phyloP scores from a whole-genome alignment of 2,888 invertebrate species.

The Synergus umbraculus region DNA sequence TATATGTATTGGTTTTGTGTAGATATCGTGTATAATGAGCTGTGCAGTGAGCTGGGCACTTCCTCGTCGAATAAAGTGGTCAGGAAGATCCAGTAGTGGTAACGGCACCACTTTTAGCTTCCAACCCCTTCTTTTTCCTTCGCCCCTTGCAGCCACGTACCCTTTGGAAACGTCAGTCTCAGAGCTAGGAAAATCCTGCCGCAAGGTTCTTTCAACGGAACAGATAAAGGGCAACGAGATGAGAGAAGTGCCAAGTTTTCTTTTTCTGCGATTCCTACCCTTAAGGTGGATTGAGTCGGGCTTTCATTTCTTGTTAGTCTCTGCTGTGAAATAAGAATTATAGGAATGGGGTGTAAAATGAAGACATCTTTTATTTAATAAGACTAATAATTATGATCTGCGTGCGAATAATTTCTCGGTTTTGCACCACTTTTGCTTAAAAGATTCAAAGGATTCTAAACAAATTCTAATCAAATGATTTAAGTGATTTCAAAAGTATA shows the following conservation, averaged over 20 bases:
- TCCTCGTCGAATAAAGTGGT: constrained; percentile 44
- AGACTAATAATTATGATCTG: no score
- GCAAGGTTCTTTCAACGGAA: constrained; percentile 13
- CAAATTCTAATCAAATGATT: no score
- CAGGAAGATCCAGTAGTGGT: constrained; percentile 30
- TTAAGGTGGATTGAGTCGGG: background rate
- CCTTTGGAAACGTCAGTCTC: constrained; percentile 43
- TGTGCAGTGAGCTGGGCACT: constrained; percentile 29
- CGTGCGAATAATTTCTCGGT: no score
- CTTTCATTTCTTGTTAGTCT: background rate
- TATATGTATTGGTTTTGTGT: background rate
- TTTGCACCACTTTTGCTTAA: no score
- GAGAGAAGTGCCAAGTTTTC: constrained; percentile 26
- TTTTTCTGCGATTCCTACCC: background rate
- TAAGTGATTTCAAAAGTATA: no score
- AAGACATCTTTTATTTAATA: background rate
- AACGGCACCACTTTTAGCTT: background rate
- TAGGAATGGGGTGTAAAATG: background rate
- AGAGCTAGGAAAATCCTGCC: constrained; percentile 42
- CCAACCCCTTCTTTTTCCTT: background rate
- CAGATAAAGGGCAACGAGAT: constrained; percentile 41
- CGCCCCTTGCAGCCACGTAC: background rate
- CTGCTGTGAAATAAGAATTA: background rate
- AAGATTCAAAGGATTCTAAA: no score
- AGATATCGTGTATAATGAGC: no score